phyloP scores from a whole-genome alignment of 2,888 invertebrate genomes.

The Torymus aiolomorphi region DNA sequence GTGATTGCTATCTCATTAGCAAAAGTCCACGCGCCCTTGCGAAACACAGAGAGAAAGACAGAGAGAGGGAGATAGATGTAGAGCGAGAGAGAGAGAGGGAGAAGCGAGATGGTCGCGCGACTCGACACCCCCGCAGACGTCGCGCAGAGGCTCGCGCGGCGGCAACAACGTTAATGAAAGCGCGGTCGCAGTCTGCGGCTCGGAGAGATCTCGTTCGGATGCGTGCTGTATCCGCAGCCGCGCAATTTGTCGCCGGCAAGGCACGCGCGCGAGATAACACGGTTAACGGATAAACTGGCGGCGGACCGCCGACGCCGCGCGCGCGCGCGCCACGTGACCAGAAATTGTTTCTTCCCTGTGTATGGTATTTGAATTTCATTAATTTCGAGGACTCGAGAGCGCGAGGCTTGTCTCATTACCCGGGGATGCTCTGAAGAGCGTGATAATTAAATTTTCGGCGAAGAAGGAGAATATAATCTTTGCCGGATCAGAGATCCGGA shows the following conservation, averaged over 20 bases:
- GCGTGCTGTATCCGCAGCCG: slow-evolving; percentile 20
- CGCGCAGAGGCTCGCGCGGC: slow-evolving; percentile 1
- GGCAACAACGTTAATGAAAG: slow-evolving; percentile 42
- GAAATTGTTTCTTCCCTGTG: slow-evolving; percentile 31
- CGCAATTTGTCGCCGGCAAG: slow-evolving; percentile 48
- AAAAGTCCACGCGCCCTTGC: neutral
- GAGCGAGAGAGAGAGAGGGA: neutral
- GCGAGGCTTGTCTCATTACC: slow-evolving; percentile 12
- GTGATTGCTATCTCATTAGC: slow-evolving; percentile 66
- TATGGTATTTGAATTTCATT: slow-evolving; percentile 31
- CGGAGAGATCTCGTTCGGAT: slow-evolving; percentile 17
- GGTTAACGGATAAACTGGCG: slow-evolving; percentile 50
- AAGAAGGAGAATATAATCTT: neutral
- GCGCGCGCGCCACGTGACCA: slow-evolving; percentile 34
- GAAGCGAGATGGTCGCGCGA: neutral
- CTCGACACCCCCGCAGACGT: no score
- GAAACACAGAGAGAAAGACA: neutral
- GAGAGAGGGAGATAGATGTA: neutral
- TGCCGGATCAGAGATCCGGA: no score
- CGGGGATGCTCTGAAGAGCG: neutral
- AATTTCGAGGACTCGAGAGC: slow-evolving; percentile 1
- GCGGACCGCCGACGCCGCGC: neutral
- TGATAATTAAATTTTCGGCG: neutral
- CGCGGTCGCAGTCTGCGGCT: slow-evolving; percentile 48
- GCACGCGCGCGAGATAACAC: slow-evolving; percentile 43